phyloP scores from a whole-genome alignment of 2,888 invertebrate species.

The Eupithecia subfuscata region DNA sequence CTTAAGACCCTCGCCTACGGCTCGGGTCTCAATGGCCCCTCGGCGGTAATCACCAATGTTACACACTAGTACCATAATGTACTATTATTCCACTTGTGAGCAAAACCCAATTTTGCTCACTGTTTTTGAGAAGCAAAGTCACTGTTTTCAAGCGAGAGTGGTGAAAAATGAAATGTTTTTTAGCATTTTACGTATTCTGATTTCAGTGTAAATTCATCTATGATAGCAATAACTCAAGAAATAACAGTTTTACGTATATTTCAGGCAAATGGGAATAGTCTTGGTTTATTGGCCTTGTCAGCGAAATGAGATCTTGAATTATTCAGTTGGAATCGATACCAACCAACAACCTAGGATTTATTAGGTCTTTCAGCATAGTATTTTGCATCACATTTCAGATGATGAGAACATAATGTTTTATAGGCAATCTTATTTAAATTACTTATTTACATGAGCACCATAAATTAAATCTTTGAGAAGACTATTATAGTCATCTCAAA shows the following conservation, averaged over 20 bases:
- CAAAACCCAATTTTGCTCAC: no score
- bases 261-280: conserved; percentile 23
- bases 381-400: conserved; percentile 18
- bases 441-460: background rate
- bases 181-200: background rate
- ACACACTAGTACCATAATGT: no score
- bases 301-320: conserved; percentile 33
- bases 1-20: no score
- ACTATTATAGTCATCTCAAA: no score
- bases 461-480: no score
- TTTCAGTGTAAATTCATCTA: conserved; percentile 24
- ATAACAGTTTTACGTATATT: conserved; percentile 20
- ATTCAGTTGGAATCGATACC: conserved; percentile 28
- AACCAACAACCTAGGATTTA: conserved; percentile 18
- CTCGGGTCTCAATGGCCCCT: no score
- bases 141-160: no score
- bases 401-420: conserved; percentile 9
- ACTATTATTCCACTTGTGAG: no score
- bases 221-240: conserved; percentile 23
- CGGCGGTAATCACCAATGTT: no score
- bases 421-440: background rate
- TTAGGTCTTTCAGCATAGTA: conserved; percentile 12
- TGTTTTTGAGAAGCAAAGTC: no score
- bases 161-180: background rate
- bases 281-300: conserved; percentile 29